Conservation (phyloP, 1,140 invertebrate genomes). For the Drosophila kurseongensis region DNA sequence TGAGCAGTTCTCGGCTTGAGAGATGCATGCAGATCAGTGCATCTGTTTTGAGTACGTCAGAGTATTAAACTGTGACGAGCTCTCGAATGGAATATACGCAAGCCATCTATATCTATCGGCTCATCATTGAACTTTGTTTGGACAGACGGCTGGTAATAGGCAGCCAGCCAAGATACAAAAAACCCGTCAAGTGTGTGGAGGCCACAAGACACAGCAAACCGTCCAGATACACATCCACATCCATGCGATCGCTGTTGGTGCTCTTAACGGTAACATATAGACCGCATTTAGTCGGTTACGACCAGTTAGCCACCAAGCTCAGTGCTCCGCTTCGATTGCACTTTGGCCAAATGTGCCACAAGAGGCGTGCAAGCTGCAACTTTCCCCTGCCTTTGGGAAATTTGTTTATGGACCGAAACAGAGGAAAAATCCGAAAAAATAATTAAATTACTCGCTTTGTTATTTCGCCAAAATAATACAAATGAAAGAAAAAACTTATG, state of each 20-base stretch:
- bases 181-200: constrained; percentile 22
- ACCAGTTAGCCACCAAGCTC: constrained; percentile 53
- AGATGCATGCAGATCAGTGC: constrained; percentile 35
- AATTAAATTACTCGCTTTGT: constrained; percentile 36
- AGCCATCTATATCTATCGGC: constrained; percentile 1
- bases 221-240: constrained; percentile 33
- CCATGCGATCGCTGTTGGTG: constrained; percentile 13
- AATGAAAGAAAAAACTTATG: constrained; percentile 61
- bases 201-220: constrained; percentile 22
- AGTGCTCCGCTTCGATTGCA: constrained; percentile 51
- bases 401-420: constrained; percentile 62
- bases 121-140: constrained; percentile 73
- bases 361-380: constrained; percentile 49
- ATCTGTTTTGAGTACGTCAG: background rate
- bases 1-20: constrained; percentile 25
- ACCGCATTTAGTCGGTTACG: constrained; percentile 69
- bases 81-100: constrained; percentile 2
- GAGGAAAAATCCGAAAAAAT: constrained; percentile 23
- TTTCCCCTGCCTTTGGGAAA: constrained; percentile 51
- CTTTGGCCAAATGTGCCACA: constrained; percentile 49
- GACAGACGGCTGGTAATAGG: constrained; percentile 15
- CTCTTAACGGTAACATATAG: constrained; percentile 40
- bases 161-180: constrained; percentile 2
- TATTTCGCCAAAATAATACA: constrained; percentile 16
- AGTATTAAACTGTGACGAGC: constrained; percentile 10